Percentiles rank a stretch among this genome's conserved stretches.
phyloP scores from a whole-genome alignment of 2,888 invertebrate species.

The Glyphotaelius pellucidus region DNA sequence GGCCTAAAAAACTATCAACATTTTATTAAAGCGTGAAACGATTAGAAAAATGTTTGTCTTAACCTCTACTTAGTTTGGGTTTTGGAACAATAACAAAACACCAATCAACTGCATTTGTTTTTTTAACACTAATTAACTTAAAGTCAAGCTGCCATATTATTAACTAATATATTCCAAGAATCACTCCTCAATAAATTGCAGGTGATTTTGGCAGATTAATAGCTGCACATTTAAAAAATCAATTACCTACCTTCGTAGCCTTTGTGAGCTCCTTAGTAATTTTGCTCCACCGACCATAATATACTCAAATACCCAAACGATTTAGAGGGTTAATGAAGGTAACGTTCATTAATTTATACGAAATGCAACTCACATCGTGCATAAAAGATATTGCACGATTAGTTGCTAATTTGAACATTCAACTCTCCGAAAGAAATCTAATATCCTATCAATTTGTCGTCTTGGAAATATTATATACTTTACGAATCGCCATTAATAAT shows the following conservation, averaged over 20 bases:
- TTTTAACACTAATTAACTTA: not conserved
- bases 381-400: slow-evolving; percentile 14
- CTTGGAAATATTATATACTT: not conserved
- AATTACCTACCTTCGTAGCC: not conserved
- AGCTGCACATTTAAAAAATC: not conserved
- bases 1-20: not conserved
- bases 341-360: not conserved
- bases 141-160: not conserved
- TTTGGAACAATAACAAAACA: not conserved
- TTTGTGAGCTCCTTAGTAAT: not conserved
- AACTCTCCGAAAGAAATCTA: not conserved
- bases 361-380: not conserved
- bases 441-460: slow-evolving; percentile 14
- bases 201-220: slow-evolving; percentile 2
- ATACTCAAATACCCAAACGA: not conserved
- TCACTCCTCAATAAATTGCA: not conserved
- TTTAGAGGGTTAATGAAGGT: not conserved
- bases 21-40: not conserved
- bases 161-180: not conserved
- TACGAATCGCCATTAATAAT: not conserved
- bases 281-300: not conserved
- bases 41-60: not conserved
- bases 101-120: not conserved
- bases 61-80: not conserved
- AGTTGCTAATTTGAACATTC: slow-evolving; percentile 17